These are phyloP conservation scores for Poeciliopsis prolifica DNA, from an alignment of 2,113 vertebrate genomes.

Conservation along the genomic window DNA sequence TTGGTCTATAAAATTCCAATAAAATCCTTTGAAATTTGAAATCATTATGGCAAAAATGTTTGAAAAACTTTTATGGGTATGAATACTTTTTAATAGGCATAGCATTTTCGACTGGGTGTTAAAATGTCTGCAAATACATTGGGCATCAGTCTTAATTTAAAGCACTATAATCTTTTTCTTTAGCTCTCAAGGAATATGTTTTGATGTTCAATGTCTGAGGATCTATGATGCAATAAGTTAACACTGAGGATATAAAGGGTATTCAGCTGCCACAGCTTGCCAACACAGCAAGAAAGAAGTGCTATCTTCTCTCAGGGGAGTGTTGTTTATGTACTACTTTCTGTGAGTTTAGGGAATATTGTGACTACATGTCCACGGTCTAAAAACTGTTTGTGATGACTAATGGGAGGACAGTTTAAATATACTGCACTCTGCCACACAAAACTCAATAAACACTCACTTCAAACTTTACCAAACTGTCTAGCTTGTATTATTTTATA, in stretches of 20 bases:
- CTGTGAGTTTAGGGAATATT: constrained; percentile 38
- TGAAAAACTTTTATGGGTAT: neutral
- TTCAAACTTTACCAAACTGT: constrained; percentile 59
- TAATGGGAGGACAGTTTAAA: constrained; percentile 73
- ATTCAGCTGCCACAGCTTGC: constrained; percentile 17
- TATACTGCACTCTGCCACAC: constrained; percentile 69
- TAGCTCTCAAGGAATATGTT: neutral
- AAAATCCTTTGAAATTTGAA: neutral
- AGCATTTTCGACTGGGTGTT: constrained; percentile 31
- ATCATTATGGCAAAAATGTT: neutral
- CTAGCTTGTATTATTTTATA: constrained; percentile 70
- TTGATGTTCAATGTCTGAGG: constrained; percentile 11
- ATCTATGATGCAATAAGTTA: constrained; percentile 15
- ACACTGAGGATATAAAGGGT: constrained; percentile 5
- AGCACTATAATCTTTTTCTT: neutral
- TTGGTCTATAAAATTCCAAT: neutral
- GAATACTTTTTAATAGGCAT: constrained; percentile 21
- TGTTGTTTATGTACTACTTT: constrained; percentile 44
- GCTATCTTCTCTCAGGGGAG: constrained; percentile 39
- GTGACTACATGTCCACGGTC: constrained; percentile 42
- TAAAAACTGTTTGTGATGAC: constrained; percentile 58
- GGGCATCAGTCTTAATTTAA: neutral
- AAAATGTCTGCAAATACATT: constrained; percentile 3
- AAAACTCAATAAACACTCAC: constrained; percentile 68
- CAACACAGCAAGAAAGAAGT: constrained; percentile 14